A percentile compares a stretch with the other conserved stretches of the same genome.
Evolutionary conservation across 2,888 invertebrate genomes (phyloP).

Genomic region (Lissocephala sabroskyi): DNA sequence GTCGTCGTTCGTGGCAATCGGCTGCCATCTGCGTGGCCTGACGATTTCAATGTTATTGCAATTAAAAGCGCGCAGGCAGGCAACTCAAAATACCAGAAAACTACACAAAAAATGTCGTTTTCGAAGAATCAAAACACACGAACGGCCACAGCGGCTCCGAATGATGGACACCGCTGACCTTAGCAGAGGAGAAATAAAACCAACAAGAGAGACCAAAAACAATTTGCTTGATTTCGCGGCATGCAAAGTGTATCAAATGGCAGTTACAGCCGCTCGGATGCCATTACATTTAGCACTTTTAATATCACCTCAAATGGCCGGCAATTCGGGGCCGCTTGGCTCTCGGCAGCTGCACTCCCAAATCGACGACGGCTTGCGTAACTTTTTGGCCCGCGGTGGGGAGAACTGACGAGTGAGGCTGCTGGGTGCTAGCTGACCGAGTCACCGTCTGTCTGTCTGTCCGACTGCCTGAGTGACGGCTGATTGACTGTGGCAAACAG

Average conservation of each 20-base stretch:
- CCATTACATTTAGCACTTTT: conserved; percentile 22
- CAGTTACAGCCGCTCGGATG: conserved; percentile 12
- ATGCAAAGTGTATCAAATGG: too few species aligned
- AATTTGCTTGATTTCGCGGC: too few species aligned
- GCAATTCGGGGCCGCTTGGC: background rate
- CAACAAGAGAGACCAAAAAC: too few species aligned
- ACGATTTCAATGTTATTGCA: conserved; percentile 46
- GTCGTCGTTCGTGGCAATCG: too few species aligned
- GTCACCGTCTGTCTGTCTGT: conserved; percentile 15
- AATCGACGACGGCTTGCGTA: conserved; percentile 37
- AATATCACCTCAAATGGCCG: conserved; percentile 17
- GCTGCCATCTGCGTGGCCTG: too few species aligned
- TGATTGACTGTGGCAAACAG: conserved; percentile 39
- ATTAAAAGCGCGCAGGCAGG: conserved; percentile 14
- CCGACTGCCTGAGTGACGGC: conserved; percentile 32
- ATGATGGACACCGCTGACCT: conserved; percentile 53
- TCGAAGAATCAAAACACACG: too few species aligned
- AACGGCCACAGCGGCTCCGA: too few species aligned
- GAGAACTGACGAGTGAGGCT: too few species aligned
- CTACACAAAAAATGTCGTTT: conserved; percentile 22
- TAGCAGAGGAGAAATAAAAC: conserved; percentile 11
- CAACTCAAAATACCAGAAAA: background rate
- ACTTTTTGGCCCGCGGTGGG: conserved; percentile 21
- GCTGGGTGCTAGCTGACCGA: conserved; percentile 25
- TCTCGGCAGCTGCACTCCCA: background rate